Conservation (phyloP, 1,140 invertebrate species). For the Scaptomyza montana region DNA sequence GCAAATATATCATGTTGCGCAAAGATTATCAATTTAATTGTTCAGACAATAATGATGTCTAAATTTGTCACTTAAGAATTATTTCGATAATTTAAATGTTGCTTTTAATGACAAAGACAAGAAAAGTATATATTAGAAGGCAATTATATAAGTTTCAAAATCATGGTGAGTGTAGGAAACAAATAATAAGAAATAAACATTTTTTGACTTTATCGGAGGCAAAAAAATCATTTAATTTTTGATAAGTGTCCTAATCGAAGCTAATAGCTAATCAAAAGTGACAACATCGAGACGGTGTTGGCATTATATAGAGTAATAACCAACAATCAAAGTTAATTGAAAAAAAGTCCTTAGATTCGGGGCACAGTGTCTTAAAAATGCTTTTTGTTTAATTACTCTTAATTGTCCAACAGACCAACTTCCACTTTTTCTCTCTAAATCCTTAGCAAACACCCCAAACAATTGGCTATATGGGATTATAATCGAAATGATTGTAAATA, state of each 20-base stretch:
- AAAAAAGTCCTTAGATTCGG: constrained; percentile 30
- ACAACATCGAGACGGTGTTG: constrained; percentile 23
- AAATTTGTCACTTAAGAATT: constrained; percentile 80
- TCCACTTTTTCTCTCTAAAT: neutral
- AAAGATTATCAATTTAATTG: constrained; percentile 78
- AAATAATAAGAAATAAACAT: neutral
- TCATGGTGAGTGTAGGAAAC: constrained; percentile 41
- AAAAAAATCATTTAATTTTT: constrained; percentile 19
- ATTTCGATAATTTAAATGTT: constrained; percentile 80
- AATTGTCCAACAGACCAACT: neutral
- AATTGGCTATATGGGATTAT: constrained; percentile 38
- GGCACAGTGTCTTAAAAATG: neutral
- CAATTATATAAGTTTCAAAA: constrained; percentile 56
- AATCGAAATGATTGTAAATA: constrained; percentile 37
- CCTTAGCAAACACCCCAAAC: constrained; percentile 22
- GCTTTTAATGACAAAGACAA: constrained; percentile 38
- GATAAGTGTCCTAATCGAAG: constrained; percentile 48
- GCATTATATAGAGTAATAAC: constrained; percentile 14
- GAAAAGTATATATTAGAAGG: constrained; percentile 17
- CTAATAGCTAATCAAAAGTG: constrained; percentile 47
- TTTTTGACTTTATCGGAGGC: constrained; percentile 4
- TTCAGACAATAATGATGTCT: constrained; percentile 79
- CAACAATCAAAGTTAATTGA: constrained; percentile 40
- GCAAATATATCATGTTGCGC: constrained; percentile 71
- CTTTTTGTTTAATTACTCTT: neutral